Percentiles rank a stretch among this genome's conserved stretches.
These are phyloP conservation scores for Morone chrysops DNA, from an alignment of 2,113 vertebrate species.

Conservation along the genomic window DNA sequence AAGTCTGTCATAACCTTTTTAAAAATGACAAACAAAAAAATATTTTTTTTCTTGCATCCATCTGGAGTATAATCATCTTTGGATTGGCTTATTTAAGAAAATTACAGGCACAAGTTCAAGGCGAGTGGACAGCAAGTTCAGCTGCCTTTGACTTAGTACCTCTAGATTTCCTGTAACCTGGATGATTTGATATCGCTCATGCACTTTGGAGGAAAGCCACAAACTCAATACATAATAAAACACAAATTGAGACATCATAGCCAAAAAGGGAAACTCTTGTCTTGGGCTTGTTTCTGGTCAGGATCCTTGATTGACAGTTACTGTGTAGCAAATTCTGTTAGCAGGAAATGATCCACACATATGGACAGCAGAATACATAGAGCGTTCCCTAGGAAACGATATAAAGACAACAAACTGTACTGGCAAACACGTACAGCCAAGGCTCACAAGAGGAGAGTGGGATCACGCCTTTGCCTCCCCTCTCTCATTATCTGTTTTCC, in stretches of 20 bases:
- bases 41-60: not conserved
- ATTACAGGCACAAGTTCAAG: slow-evolving; percentile 12
- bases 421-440: slow-evolving; percentile 89
- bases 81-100: slow-evolving; percentile 2
- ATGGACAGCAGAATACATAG: slow-evolving; percentile 91
- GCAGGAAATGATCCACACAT: slow-evolving; percentile 94
- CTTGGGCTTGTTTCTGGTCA: slow-evolving; percentile 85
- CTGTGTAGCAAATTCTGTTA: slow-evolving; percentile 85
- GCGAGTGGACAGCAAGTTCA: not conserved
- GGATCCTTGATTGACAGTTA: slow-evolving; percentile 82
- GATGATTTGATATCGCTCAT: slow-evolving; percentile 5
- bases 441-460: slow-evolving; percentile 69
- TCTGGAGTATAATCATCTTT: slow-evolving; percentile 41
- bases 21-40: not conserved
- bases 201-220: not conserved
- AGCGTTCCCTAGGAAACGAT: slow-evolving; percentile 97
- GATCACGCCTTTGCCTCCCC: slow-evolving; percentile 29
- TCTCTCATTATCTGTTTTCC: slow-evolving; percentile 61
- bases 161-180: not conserved
- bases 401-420: slow-evolving; percentile 89
- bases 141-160: not conserved
- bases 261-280: slow-evolving; percentile 73
- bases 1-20: not conserved
- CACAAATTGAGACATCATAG: not conserved
- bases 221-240: not conserved